Evolutionary conservation across 2,113 vertebrate genomes (phyloP).

Genomic region (Sterrhoptilus dennistouni): DNA sequence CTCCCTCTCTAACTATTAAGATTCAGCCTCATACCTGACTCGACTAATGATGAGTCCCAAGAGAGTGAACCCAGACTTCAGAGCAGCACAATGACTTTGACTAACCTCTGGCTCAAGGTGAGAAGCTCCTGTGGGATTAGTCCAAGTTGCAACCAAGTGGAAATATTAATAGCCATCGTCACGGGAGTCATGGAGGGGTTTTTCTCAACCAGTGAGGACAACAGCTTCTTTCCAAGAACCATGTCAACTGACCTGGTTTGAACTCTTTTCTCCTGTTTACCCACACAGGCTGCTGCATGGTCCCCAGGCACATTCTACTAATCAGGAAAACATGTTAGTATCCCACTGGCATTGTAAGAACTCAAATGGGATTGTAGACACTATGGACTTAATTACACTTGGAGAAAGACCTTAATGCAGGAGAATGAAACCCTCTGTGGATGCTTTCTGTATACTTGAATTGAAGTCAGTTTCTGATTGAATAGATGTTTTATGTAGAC

Average conservation of each 20-base stretch:
- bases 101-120: slow-evolving; percentile 24
- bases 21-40: slow-evolving; percentile 28
- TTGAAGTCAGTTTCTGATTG: neutral
- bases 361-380: neutral
- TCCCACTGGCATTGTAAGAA: neutral
- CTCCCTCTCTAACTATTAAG: slow-evolving; percentile 7
- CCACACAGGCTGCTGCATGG: neutral
- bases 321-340: neutral
- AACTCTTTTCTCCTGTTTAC: neutral
- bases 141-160: neutral
- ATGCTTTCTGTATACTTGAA: neutral
- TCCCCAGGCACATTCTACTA: neutral
- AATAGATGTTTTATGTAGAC: neutral
- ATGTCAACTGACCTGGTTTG: neutral
- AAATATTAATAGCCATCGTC: neutral
- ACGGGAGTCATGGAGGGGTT: neutral
- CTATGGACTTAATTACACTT: neutral
- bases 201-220: neutral
- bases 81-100: neutral
- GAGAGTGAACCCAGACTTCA: slow-evolving; percentile 9
- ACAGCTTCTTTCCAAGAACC: neutral
- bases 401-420: neutral
- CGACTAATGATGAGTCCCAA: slow-evolving; percentile 18
- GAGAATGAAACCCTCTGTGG: neutral
- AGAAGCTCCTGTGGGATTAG: neutral